phyloP scores from a whole-genome alignment of 2,888 invertebrate genomes.

The Tortricodes alternella region DNA sequence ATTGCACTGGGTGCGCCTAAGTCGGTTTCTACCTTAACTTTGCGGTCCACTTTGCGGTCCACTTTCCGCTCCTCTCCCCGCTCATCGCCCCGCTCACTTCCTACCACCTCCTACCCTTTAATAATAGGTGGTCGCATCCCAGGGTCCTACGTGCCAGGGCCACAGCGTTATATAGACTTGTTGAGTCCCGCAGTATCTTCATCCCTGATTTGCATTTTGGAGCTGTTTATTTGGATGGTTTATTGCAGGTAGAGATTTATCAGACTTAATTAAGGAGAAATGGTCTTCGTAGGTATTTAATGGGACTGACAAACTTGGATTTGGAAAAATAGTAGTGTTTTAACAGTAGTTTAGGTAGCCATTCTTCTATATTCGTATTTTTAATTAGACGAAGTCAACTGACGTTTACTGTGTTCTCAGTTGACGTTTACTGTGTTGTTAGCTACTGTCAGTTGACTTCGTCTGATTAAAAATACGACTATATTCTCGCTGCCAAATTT shows the following conservation, averaged over 20 bases:
- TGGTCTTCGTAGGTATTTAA: neutral
- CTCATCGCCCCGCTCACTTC: neutral
- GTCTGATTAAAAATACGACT: no score
- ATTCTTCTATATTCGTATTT: no score
- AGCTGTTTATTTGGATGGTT: conserved; percentile 25
- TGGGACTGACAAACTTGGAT: neutral
- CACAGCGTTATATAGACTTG: conserved; percentile 23
- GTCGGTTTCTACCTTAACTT: no score
- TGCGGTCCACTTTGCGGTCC: neutral
- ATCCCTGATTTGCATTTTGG: conserved; percentile 23
- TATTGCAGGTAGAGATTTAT: conserved; percentile 18
- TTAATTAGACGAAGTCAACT: no score
- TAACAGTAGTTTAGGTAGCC: no score
- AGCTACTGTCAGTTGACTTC: no score
- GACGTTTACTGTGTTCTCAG: no score
- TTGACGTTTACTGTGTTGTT: no score
- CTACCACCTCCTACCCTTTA: conserved; percentile 1
- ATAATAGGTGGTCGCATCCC: conserved; percentile 25
- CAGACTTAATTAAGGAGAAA: conserved; percentile 17
- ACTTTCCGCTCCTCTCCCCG: neutral
- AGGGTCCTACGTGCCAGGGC: conserved; percentile 14
- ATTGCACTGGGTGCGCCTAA: no score
- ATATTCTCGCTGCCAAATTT: no score
- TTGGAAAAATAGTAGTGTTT: neutral
- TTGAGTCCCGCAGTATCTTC: conserved; percentile 20